Conservation (phyloP, 2,888 invertebrate species). For the Tetramorium bicarinatum region DNA sequence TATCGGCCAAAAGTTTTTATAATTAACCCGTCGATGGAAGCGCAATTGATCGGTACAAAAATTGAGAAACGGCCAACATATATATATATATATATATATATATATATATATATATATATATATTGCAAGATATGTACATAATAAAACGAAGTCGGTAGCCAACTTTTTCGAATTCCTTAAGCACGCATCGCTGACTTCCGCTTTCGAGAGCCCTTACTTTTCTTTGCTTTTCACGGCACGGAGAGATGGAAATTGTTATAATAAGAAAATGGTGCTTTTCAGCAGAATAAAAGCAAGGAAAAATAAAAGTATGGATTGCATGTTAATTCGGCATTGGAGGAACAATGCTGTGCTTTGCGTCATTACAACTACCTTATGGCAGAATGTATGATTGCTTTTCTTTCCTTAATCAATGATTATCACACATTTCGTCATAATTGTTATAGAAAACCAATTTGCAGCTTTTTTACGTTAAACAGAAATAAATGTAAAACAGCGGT, state of each 20-base stretch:
- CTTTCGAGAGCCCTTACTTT: background rate
- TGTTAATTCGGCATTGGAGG: slow-evolving; percentile 22
- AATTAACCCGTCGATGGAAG: slow-evolving; percentile 66
- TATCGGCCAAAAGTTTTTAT: slow-evolving; percentile 66
- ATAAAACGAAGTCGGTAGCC: slow-evolving; percentile 30
- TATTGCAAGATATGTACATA: slow-evolving; percentile 16
- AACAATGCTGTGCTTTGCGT: background rate
- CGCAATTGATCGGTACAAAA: slow-evolving; percentile 50
- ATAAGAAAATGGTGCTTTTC: slow-evolving; percentile 9
- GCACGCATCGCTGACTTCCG: slow-evolving; percentile 28
- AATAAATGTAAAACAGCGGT: background rate
- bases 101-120: background rate
- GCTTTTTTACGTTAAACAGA: background rate
- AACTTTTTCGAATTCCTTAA: slow-evolving; percentile 34
- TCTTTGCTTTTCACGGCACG: background rate
- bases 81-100: slow-evolving; percentile 16
- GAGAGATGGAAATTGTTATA: slow-evolving; percentile 40
- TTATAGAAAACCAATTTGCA: background rate
- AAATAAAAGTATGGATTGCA: slow-evolving; percentile 1
- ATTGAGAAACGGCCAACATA: slow-evolving; percentile 40
- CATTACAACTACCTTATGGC: slow-evolving; percentile 14
- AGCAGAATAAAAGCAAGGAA: slow-evolving; percentile 19
- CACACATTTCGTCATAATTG: background rate
- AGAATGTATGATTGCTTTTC: background rate
- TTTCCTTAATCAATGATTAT: background rate